Conservation (phyloP, 1,140 invertebrate genomes). For the Pteromalus puparum region DNA sequence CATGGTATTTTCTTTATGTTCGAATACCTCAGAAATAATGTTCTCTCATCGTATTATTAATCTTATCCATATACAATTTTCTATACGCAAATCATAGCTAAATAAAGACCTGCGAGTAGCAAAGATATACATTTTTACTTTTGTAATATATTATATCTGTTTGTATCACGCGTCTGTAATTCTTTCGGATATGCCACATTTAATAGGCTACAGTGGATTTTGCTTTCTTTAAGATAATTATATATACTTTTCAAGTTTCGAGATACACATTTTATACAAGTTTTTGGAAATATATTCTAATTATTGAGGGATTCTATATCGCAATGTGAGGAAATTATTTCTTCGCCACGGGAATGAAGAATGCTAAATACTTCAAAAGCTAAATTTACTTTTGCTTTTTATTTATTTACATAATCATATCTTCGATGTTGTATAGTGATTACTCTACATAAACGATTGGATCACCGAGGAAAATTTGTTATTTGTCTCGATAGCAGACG, state of each 20-base stretch:
- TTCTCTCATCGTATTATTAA: no score
- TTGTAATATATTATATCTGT: constrained; percentile 25
- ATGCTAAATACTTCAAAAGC: constrained; percentile 44
- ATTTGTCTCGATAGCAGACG: background rate
- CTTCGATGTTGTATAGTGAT: constrained; percentile 37
- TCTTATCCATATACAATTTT: background rate
- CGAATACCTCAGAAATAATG: background rate
- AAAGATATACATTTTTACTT: constrained; percentile 23
- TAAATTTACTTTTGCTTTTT: constrained; percentile 32
- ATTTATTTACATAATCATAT: constrained; percentile 46
- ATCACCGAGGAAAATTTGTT: constrained; percentile 16
- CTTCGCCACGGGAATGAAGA: constrained; percentile 25
- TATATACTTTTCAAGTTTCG: background rate
- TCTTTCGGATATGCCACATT: constrained; percentile 32
- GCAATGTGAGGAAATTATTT: background rate
- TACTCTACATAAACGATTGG: constrained; percentile 23
- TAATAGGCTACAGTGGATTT: background rate
- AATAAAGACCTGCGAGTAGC: background rate
- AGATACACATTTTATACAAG: constrained; percentile 31
- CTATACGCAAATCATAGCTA: background rate
- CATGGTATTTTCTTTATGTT: background rate
- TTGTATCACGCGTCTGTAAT: background rate
- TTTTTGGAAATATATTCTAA: background rate
- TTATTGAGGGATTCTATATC: background rate
- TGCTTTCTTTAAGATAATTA: background rate